These are phyloP conservation scores for Sitophilus oryzae DNA, from an alignment of 1,140 invertebrate species.

Conservation along the genomic window DNA sequence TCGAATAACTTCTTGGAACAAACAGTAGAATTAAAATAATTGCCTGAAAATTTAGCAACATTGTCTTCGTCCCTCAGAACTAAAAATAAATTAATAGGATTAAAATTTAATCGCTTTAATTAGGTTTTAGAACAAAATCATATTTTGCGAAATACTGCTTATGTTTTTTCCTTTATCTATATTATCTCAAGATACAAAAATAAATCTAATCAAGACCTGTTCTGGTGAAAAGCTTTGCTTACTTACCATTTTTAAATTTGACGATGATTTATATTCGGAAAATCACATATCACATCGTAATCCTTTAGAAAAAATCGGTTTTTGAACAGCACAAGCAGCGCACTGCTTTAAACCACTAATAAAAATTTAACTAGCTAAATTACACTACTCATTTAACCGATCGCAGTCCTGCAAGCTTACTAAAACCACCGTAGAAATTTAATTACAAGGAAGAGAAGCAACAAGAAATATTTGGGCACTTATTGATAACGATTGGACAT, in stretches of 20 bases:
- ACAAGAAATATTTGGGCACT: background rate
- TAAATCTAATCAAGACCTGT: too few relatives aligned
- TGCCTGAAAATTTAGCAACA: conserved; percentile 5
- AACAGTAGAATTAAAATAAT: conserved; percentile 5
- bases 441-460: background rate
- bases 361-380: conserved; percentile 35
- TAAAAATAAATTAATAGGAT: conserved; percentile 18
- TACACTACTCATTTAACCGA: conserved; percentile 26
- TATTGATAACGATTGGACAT: background rate
- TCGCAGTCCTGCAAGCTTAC: background rate
- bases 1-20: background rate
- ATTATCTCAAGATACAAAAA: conserved; percentile 4
- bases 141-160: background rate
- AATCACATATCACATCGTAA: conserved; percentile 11
- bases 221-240: too few relatives aligned
- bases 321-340: conserved; percentile 7
- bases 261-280: background rate
- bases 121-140: background rate
- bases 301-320: conserved; percentile 1
- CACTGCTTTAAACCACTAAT: conserved; percentile 22
- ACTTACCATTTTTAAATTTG: conserved; percentile 15
- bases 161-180: background rate
- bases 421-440: background rate
- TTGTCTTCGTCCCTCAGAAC: conserved; percentile 8
- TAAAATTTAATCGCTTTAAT: conserved; percentile 6